These are phyloP conservation scores for Tylochromis polylepis DNA, from an alignment of 2,113 vertebrate species.

Conservation along the genomic window DNA sequence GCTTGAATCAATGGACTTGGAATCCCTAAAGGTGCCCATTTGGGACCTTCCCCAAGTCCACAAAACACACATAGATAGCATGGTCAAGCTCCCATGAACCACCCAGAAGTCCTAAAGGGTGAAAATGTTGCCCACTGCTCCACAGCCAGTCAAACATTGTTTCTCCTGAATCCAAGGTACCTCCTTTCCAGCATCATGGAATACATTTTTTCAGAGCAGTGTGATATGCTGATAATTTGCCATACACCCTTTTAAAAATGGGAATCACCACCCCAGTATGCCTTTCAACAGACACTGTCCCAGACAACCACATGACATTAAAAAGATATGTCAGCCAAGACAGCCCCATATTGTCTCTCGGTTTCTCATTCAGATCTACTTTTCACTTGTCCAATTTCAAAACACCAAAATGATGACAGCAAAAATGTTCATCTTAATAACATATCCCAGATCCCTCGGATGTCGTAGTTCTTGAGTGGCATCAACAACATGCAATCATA, in stretches of 20 bases:
- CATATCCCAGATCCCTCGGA: rapidly evolving
- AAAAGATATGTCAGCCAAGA: background rate
- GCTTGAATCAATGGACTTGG: background rate
- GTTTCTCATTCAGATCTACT: background rate
- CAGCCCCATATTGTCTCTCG: background rate
- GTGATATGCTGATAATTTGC: background rate
- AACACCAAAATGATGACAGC: background rate
- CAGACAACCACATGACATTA: background rate
- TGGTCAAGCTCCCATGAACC: background rate
- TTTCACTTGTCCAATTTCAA: background rate
- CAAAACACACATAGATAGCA: background rate
- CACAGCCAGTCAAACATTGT: background rate
- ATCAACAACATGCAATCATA: background rate
- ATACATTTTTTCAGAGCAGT: background rate
- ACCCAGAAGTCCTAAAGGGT: background rate
- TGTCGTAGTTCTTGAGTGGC: too few species aligned
- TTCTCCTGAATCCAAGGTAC: background rate
- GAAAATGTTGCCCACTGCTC: background rate
- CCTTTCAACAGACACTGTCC: background rate
- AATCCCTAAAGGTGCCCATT: background rate
- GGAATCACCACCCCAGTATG: background rate
- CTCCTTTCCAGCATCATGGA: background rate
- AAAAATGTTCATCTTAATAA: background rate
- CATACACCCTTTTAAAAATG: background rate
- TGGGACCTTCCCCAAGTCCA: background rate